phyloP scores from a whole-genome alignment of 2,888 invertebrate genomes.

The Craniophora ligustri region DNA sequence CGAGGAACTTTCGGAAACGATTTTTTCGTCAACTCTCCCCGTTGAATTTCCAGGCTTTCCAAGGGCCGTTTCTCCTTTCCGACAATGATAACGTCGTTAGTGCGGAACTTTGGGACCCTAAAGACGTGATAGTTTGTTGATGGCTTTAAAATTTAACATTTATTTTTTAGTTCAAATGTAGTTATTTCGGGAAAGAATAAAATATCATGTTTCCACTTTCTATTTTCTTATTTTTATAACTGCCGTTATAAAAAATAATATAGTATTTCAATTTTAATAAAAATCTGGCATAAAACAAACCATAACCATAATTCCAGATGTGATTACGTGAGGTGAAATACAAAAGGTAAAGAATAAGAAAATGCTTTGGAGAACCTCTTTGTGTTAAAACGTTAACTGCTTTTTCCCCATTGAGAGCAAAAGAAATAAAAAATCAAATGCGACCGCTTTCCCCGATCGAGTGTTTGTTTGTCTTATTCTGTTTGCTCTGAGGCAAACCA shows the following conservation, averaged over 20 bases:
- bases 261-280: too few species aligned
- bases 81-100: conserved; percentile 82
- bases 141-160: conserved; percentile 40
- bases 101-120: conserved; percentile 68
- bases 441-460: conserved; percentile 75
- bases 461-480: conserved; percentile 80
- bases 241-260: too few species aligned
- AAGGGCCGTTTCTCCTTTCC: conserved; percentile 73
- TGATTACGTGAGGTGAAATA: conserved; percentile 44
- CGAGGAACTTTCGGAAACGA: conserved; percentile 73
- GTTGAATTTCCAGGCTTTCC: conserved; percentile 76
- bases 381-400: conserved; percentile 63
- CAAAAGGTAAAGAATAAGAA: conserved; percentile 46
- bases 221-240: too few species aligned
- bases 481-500: conserved; percentile 83
- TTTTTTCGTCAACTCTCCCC: conserved; percentile 83
- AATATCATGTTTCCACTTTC: too few species aligned
- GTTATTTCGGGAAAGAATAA: too few species aligned
- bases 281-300: conserved; percentile 13
- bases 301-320: conserved; percentile 40
- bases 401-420: conserved; percentile 54
- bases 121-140: conserved; percentile 71
- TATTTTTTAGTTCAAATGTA: conserved; percentile 46
- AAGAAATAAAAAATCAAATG: conserved; percentile 69
- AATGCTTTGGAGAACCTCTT: conserved; percentile 52